A percentile compares a stretch with the other conserved stretches of the same genome.
Evolutionary conservation across 2,797 vertebrate species (phyloP).

Genomic region (Gobio occitaniae): DNA sequence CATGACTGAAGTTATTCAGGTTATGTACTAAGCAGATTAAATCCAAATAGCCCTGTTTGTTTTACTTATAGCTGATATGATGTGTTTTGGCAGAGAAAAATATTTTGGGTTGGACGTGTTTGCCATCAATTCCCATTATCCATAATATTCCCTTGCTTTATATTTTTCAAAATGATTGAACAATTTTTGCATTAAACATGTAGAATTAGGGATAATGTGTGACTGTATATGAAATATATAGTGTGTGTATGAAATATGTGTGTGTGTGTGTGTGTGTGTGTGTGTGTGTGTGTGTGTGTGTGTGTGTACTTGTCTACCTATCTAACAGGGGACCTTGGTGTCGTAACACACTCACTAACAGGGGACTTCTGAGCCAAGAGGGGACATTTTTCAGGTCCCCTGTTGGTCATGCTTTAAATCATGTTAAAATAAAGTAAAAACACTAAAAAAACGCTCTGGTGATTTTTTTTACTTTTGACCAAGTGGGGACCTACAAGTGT

Average conservation of each 20-base stretch:
- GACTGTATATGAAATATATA: neutral
- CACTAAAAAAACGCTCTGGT: too few species aligned
- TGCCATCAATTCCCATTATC: constrained; percentile 21
- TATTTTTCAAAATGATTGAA: neutral
- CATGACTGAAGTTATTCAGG: constrained; percentile 99
- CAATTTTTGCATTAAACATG: neutral
- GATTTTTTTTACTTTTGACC: too few species aligned
- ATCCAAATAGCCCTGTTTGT: constrained; percentile 97
- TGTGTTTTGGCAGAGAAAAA: constrained; percentile 72
- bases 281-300: too few species aligned
- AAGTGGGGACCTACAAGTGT: too few species aligned
- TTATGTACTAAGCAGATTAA: constrained; percentile 99
- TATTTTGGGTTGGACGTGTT: constrained; percentile 18
- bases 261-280: too few species aligned
- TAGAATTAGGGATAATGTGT: neutral
- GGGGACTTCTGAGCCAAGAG: too few species aligned
- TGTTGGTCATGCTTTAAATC: too few species aligned
- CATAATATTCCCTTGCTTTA: neutral
- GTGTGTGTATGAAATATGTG: neutral
- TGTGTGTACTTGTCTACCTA: too few species aligned
- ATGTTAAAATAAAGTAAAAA: too few species aligned
- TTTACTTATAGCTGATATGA: constrained; percentile 83
- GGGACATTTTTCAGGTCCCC: too few species aligned
- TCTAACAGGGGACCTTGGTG: too few species aligned
- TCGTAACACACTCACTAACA: too few species aligned